These are phyloP conservation scores for Cyprinodon tularosa DNA, from an alignment of 2,113 vertebrate species.

Conservation along the genomic window DNA sequence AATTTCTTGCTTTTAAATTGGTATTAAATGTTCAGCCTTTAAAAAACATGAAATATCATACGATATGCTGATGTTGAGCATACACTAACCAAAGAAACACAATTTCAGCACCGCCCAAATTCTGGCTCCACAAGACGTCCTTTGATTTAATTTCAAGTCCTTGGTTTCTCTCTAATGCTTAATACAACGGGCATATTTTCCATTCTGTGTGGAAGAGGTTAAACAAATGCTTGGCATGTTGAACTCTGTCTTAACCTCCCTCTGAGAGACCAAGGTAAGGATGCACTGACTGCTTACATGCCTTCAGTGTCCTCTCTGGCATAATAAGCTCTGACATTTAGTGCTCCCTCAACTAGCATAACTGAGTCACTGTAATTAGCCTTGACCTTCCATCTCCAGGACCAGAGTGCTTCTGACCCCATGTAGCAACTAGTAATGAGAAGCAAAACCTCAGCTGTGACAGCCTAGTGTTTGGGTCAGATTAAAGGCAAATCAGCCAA, in stretches of 20 bases:
- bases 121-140: background rate
- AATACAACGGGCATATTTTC: conserved; percentile 10
- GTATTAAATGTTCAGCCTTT: no score
- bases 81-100: background rate
- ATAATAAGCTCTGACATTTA: conserved; percentile 62
- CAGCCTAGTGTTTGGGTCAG: conserved; percentile 33
- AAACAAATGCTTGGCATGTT: conserved; percentile 18
- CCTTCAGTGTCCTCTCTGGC: conserved; percentile 15
- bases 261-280: conserved; percentile 21
- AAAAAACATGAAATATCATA: no score
- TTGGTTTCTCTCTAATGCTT: background rate
- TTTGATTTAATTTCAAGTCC: background rate
- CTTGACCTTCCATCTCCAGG: conserved; percentile 46
- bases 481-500: conserved; percentile 19
- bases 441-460: conserved; percentile 43
- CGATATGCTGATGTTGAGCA: no score
- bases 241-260: conserved; percentile 14
- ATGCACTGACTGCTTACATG: conserved; percentile 32
- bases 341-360: conserved; percentile 36
- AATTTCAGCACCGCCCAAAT: background rate
- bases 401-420: conserved; percentile 48
- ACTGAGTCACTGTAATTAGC: conserved; percentile 62
- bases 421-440: conserved; percentile 64
- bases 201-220: conserved; percentile 11
- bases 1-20: background rate